A percentile compares a stretch with the other conserved stretches of the same genome.
Conservation (phyloP, 2,888 invertebrate species). For the Drosophila anomalata region DNA sequence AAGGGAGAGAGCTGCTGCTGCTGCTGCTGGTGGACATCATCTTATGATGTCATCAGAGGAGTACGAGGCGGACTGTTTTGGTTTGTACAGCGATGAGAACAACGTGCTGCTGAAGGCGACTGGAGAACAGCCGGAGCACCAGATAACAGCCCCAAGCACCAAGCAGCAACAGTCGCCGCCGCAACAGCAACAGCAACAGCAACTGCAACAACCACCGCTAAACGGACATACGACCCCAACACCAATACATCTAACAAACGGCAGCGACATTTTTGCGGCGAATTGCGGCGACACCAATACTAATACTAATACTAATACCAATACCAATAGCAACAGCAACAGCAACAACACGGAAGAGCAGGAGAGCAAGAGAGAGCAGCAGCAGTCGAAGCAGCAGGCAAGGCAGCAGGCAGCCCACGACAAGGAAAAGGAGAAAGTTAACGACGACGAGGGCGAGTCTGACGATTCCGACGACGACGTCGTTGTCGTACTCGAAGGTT, state of each 20-base stretch:
- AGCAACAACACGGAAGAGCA: slow-evolving; percentile 12
- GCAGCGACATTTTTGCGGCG: slow-evolving; percentile 63
- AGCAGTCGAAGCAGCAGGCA: background rate
- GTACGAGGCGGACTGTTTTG: slow-evolving; percentile 96
- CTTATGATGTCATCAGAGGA: slow-evolving; percentile 98
- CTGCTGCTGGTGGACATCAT: slow-evolving; percentile 87
- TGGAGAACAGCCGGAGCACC: slow-evolving; percentile 82
- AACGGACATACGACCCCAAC: slow-evolving; percentile 52
- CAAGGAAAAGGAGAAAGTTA: slow-evolving; percentile 44
- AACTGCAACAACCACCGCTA: slow-evolving; percentile 87
- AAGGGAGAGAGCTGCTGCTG: slow-evolving; percentile 54
- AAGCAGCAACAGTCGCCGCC: slow-evolving; percentile 88
- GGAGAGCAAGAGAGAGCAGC: slow-evolving; percentile 7
- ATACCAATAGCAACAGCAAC: slow-evolving; percentile 21
- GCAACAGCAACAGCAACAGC: slow-evolving; percentile 87
- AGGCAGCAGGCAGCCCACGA: background rate
- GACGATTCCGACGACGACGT: slow-evolving; percentile 75
- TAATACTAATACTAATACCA: slow-evolving; percentile 33
- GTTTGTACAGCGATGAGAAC: slow-evolving; percentile 94
- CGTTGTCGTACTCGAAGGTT: slow-evolving; percentile 67
- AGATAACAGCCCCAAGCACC: slow-evolving; percentile 84
- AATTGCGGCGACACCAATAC: slow-evolving; percentile 65
- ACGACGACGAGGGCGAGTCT: slow-evolving; percentile 63
- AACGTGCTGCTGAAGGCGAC: slow-evolving; percentile 93
- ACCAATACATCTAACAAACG: slow-evolving; percentile 44